Evolutionary conservation across 2,888 invertebrate genomes (phyloP).

Genomic region (Sinohyriopsis cumingii): DNA sequence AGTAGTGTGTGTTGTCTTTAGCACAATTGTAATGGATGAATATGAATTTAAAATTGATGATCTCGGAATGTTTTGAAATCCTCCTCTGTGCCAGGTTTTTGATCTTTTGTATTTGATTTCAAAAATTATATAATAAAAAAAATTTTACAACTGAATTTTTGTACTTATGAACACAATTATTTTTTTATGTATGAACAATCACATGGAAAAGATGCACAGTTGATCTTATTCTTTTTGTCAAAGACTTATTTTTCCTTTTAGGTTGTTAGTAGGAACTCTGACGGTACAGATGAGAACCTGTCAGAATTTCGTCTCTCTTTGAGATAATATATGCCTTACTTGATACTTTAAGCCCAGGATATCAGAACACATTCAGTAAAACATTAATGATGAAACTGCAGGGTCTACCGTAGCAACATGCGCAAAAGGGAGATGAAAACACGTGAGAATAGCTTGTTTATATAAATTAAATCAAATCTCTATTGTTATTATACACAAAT

Average conservation of each 20-base stretch:
- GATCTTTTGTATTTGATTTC: too few species aligned
- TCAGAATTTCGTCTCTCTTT: slow-evolving; percentile 76
- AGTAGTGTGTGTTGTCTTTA: too few species aligned
- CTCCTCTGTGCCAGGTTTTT: too few species aligned
- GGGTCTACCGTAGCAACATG: slow-evolving; percentile 32
- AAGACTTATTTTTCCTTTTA: slow-evolving; percentile 43
- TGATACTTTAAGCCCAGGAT: slow-evolving; percentile 82
- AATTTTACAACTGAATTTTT: too few species aligned
- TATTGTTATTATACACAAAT: too few species aligned
- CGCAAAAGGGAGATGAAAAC: background rate
- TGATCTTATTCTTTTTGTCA: background rate
- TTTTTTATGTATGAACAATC: too few species aligned
- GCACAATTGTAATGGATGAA: too few species aligned
- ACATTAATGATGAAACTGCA: slow-evolving; percentile 76
- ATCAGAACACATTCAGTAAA: slow-evolving; percentile 82
- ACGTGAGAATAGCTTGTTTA: too few species aligned
- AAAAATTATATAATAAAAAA: too few species aligned
- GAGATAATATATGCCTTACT: slow-evolving; percentile 88
- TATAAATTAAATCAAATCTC: too few species aligned
- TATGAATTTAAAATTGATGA: too few species aligned
- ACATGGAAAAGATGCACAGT: background rate
- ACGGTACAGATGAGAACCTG: slow-evolving; percentile 72
- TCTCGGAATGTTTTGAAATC: too few species aligned
- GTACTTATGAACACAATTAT: background rate
- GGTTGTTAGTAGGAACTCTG: slow-evolving; percentile 78